These are phyloP conservation scores for Daktulosphaira vitifoliae DNA, from an alignment of 1,140 invertebrate genomes.

Conservation along the genomic window DNA sequence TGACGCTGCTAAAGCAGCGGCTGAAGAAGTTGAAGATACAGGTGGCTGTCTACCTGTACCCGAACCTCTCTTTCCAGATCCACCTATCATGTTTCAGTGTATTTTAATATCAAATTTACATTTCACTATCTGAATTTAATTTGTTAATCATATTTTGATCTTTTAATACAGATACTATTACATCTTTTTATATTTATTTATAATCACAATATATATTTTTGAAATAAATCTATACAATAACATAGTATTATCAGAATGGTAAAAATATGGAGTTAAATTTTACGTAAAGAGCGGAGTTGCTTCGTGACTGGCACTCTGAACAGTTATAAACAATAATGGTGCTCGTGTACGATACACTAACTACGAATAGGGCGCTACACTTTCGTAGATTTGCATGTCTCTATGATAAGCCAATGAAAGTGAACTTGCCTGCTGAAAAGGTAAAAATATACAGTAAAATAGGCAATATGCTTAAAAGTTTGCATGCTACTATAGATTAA, in stretches of 20 bases:
- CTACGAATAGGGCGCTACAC: conserved; percentile 6
- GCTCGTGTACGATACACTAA: too few relatives aligned
- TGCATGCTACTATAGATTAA: conserved; percentile 24
- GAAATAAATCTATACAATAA: too few relatives aligned
- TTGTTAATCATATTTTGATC: too few relatives aligned
- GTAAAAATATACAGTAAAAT: too few relatives aligned
- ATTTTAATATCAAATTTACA: too few relatives aligned
- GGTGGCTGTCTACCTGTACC: not conserved
- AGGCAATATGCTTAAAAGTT: not conserved
- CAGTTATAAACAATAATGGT: conserved; percentile 8
- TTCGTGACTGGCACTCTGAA: conserved; percentile 23
- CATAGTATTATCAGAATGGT: too few relatives aligned
- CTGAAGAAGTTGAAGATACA: not conserved
- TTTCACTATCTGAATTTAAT: too few relatives aligned
- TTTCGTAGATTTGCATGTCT: conserved; percentile 29
- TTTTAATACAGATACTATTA: too few relatives aligned
- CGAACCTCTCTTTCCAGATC: conserved; percentile 12
- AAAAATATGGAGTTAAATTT: too few relatives aligned
- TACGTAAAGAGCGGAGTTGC: conserved; percentile 12
- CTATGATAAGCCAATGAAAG: conserved; percentile 18
- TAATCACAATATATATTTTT: too few relatives aligned
- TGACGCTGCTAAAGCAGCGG: not conserved
- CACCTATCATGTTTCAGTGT: conserved; percentile 1
- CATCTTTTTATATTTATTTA: too few relatives aligned
- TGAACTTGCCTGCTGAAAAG: not conserved